Conservation (phyloP, 2,797 vertebrate genomes). For the Sebastes matsubarae region DNA sequence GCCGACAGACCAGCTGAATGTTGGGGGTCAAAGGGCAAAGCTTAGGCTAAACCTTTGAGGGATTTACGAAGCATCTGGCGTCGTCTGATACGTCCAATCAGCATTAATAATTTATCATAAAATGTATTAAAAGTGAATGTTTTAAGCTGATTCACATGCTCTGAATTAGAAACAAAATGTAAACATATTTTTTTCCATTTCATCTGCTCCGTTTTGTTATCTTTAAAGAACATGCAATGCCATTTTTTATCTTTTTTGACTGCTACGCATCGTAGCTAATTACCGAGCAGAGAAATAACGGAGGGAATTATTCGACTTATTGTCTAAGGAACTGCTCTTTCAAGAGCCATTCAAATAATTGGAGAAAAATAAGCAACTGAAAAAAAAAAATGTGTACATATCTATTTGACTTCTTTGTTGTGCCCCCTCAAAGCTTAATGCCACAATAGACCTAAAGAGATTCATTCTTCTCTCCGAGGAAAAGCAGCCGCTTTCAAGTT, state of each 20-base stretch:
- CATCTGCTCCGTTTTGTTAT: constrained; percentile 63
- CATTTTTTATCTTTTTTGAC: constrained; percentile 38
- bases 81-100: constrained; percentile 49
- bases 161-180: constrained; percentile 37
- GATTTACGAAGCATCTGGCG: constrained; percentile 40
- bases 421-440: constrained; percentile 68
- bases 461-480: constrained; percentile 60
- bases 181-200: constrained; percentile 40
- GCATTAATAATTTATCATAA: constrained; percentile 32
- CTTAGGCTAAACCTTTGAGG: constrained; percentile 33
- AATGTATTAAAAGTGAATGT: constrained; percentile 10
- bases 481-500: constrained; percentile 69
- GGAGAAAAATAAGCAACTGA: constrained; percentile 52
- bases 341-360: constrained; percentile 60
- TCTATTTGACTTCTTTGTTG: constrained; percentile 73
- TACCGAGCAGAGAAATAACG: constrained; percentile 47
- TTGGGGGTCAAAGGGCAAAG: constrained; percentile 48
- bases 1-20: constrained; percentile 16
- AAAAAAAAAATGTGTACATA: constrained; percentile 58
- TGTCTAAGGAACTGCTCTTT: constrained; percentile 58
- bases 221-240: constrained; percentile 53
- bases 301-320: constrained; percentile 45
- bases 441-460: constrained; percentile 70
- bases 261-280: constrained; percentile 50
- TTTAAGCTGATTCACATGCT: constrained; percentile 7